These are phyloP conservation scores for Phaetusa simplex DNA, from an alignment of 2,113 vertebrate species.

Conservation along the genomic window DNA sequence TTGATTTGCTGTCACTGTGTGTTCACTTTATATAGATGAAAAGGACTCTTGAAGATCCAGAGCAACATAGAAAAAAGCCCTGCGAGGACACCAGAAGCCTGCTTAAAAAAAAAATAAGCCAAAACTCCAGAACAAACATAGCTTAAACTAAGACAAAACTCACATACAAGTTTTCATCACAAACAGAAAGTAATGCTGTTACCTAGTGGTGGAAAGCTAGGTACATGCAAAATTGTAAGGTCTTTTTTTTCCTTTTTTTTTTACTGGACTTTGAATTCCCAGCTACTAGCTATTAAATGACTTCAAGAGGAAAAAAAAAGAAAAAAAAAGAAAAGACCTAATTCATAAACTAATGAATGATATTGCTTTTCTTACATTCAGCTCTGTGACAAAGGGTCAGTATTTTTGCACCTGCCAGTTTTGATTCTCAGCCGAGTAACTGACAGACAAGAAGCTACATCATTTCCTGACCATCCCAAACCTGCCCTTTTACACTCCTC, in stretches of 20 bases:
- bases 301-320: neutral
- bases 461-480: neutral
- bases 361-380: neutral
- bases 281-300: neutral
- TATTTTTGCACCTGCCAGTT: neutral
- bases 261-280: neutral
- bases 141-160: neutral
- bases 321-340: neutral
- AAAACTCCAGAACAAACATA: neutral
- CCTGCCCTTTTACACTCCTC: neutral
- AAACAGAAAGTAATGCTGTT: conserved; percentile 41
- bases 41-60: neutral
- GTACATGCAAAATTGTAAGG: neutral
- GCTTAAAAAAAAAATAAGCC: neutral
- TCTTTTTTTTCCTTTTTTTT: neutral
- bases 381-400: neutral
- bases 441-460: neutral
- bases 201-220: neutral
- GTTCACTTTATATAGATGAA: neutral
- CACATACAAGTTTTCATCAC: neutral
- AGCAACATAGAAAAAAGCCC: neutral
- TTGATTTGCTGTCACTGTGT: neutral
- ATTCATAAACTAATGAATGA: neutral
- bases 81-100: neutral
- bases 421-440: neutral